Conservation (phyloP, 1,140 invertebrate genomes). For the Eumeta japonica region DNA sequence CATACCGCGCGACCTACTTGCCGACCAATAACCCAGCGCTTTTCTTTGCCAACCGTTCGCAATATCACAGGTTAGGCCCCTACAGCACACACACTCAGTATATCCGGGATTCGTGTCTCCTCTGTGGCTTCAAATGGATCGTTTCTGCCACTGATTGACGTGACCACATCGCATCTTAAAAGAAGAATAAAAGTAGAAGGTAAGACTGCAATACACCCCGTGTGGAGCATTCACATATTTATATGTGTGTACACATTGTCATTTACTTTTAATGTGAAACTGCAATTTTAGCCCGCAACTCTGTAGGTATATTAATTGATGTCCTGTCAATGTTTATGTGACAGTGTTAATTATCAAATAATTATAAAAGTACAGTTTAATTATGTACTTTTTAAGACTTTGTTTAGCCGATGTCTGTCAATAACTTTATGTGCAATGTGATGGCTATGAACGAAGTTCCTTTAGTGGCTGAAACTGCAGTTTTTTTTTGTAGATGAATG, state of each 20-base stretch:
- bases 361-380: too few species aligned
- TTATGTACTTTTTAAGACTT: too few species aligned
- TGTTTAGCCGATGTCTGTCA: too few species aligned
- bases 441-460: too few species aligned
- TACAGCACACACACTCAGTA: conserved; percentile 51
- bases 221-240: conserved; percentile 6
- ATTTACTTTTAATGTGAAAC: background rate
- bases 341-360: too few species aligned
- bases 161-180: conserved; percentile 29
- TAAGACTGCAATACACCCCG: conserved; percentile 48
- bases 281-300: too few species aligned
- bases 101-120: conserved; percentile 44
- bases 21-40: conserved; percentile 49
- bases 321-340: too few species aligned
- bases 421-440: too few species aligned
- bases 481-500: conserved; percentile 22
- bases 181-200: conserved; percentile 36
- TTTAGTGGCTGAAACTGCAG: conserved; percentile 21
- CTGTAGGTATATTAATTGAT: too few species aligned
- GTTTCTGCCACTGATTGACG: conserved; percentile 45
- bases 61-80: conserved; percentile 51
- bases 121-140: conserved; percentile 48
- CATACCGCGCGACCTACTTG: conserved; percentile 42
- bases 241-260: background rate
- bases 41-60: conserved; percentile 55